Evolutionary conservation across 1,140 invertebrate genomes (phyloP), one percentile per base, ranked within the genome.

Genomic region (Ephestia elutella): DNA sequence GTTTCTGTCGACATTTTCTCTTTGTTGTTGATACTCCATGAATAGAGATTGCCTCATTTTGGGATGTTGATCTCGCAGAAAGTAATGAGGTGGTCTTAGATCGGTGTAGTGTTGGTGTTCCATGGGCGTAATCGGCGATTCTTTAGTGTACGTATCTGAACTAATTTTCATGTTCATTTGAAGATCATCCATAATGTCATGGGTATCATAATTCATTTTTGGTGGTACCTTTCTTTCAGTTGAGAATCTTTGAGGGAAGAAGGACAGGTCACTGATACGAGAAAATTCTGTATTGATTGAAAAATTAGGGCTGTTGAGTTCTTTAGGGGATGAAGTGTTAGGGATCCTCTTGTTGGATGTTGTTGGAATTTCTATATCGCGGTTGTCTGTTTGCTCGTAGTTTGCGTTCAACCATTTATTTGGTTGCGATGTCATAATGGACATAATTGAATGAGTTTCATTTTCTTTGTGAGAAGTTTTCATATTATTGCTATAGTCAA

Each of bases 121-220:
- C 8, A 72, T 38, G 8, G 78, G 75, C 25, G 74, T 78, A 55
- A 79, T 79, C 0, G 87, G 87, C 0, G 89, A 90, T 17, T 89
- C 84, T 73, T 90, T 90, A 5, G 84, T 88, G 56, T 78, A 90
- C 9, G 87, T 90, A 56, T 89, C 89, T 0, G 87, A 88, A 68
- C 75, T 80, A 8, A 86, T 56, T 74, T 78, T 84, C 0, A 60
- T 10, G 55, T 80, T 71, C 5, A 66, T 11, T 4, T 57, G 10
- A 18, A 53, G 59, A 19, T 85, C 76, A 20, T 89, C 79, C 20
- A 79, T 66, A 9, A 85, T 61, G 28, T 86, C 80, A 35, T 85
- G 78, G 15, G 78, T 79, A 35, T 88, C 84, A 64, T 79, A 81
- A 58, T 82, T 76, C 4, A 78, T 56, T 74, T 79, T 87, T 0